These are phyloP conservation scores for Thymelicus lineola DNA, from an alignment of 2,888 invertebrate species.

Conservation along the genomic window DNA sequence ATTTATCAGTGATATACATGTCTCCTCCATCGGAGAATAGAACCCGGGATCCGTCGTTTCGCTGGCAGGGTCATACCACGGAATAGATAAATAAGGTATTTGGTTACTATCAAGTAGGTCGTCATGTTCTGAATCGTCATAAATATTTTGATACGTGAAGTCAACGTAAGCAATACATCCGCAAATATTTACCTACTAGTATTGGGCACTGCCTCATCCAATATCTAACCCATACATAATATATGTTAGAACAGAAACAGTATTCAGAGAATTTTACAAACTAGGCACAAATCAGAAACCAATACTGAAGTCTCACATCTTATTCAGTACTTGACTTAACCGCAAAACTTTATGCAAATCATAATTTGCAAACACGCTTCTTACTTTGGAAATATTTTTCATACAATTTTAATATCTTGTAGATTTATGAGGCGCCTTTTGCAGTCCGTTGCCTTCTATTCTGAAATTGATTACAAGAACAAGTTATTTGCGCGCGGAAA, in stretches of 20 bases:
- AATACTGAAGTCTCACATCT: not conserved
- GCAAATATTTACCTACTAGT: constrained; percentile 41
- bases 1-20: too few relatives aligned
- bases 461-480: not conserved
- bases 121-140: too few relatives aligned
- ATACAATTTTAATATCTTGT: not conserved
- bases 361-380: not conserved
- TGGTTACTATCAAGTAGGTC: too few relatives aligned
- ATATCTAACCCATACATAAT: constrained; percentile 10
- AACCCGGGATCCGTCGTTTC: too few relatives aligned
- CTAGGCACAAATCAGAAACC: not conserved
- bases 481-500: not conserved
- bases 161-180: not conserved
- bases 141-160: not conserved
- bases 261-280: constrained; percentile 9
- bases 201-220: not conserved
- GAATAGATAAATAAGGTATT: too few relatives aligned
- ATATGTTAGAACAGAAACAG: constrained; percentile 8
- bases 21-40: too few relatives aligned
- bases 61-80: too few relatives aligned
- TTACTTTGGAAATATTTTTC: not conserved
- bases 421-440: too few relatives aligned
- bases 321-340: not conserved
- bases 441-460: not conserved
- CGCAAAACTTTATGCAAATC: not conserved